phyloP scores from a whole-genome alignment of 2,113 vertebrate species.

The Tetrao urogallus region DNA sequence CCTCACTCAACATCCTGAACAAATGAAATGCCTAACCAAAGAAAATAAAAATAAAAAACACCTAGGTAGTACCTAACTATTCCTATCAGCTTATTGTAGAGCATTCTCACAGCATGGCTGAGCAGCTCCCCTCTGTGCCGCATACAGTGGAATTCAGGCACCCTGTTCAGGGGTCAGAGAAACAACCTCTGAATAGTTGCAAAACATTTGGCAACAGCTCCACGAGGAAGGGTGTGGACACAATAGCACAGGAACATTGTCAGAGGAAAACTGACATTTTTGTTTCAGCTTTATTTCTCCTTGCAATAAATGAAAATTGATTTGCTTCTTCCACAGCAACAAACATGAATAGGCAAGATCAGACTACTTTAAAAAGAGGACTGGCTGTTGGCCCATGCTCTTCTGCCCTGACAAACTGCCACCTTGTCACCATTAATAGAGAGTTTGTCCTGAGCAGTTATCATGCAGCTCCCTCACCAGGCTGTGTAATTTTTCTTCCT shows the following conservation, averaged over 20 bases:
- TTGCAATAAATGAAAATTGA: neutral
- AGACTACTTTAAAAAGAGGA: neutral
- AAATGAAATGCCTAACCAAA: fast-evolving
- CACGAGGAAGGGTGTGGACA: neutral
- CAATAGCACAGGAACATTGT: neutral
- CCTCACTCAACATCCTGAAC: neutral
- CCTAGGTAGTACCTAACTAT: neutral
- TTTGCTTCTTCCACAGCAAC: neutral
- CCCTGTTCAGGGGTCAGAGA: neutral
- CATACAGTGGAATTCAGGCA: neutral
- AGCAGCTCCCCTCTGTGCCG: neutral
- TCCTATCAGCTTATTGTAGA: neutral
- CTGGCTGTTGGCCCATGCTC: fast-evolving
- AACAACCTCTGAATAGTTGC: neutral
- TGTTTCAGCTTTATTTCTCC: neutral
- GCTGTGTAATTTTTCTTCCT: neutral
- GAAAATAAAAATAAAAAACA: neutral
- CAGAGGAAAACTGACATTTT: neutral
- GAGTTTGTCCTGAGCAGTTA: neutral
- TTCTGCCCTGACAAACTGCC: neutral
- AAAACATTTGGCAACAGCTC: slow-evolving; percentile 12
- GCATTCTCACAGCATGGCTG: fast-evolving
- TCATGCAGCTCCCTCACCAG: neutral
- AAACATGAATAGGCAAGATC: neutral
- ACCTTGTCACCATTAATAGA: neutral